Percentiles rank a stretch among this genome's conserved stretches.
These are phyloP conservation scores for Cosmorhoe ocellata DNA, from an alignment of 2,888 invertebrate genomes.

Conservation along the genomic window DNA sequence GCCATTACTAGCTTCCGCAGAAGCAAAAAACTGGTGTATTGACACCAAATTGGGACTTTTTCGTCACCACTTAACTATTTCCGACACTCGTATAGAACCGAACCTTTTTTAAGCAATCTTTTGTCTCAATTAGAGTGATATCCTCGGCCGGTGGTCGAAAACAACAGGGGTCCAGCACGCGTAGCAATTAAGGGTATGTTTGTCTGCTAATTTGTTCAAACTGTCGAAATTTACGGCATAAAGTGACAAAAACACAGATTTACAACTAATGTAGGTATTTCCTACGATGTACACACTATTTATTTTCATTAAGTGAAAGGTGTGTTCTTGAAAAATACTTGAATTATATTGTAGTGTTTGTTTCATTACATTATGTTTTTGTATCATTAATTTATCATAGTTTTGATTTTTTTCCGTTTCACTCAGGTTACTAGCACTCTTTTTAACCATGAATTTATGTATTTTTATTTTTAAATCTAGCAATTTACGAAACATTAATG, in stretches of 20 bases:
- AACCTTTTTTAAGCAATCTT: slow-evolving; percentile 10
- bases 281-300: too few relatives aligned
- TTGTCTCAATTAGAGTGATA: slow-evolving; percentile 16
- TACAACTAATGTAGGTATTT: too few relatives aligned
- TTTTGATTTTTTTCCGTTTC: too few relatives aligned
- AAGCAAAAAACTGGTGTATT: slow-evolving; percentile 27
- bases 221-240: slow-evolving; percentile 2
- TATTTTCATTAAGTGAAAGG: too few relatives aligned
- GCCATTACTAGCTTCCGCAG: slow-evolving; percentile 29
- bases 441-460: too few relatives aligned
- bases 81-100: slow-evolving; percentile 29
- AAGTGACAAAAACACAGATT: neutral
- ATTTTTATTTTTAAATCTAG: too few relatives aligned
- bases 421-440: too few relatives aligned
- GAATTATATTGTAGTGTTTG: too few relatives aligned
- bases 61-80: slow-evolving; percentile 29
- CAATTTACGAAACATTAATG: too few relatives aligned
- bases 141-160: slow-evolving; percentile 19
- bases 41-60: slow-evolving; percentile 25
- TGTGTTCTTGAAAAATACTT: neutral
- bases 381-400: too few relatives aligned
- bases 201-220: slow-evolving; percentile 12
- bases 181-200: slow-evolving; percentile 12
- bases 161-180: slow-evolving; percentile 14
- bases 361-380: too few relatives aligned